Evolutionary conservation across 2,113 vertebrate species (phyloP), one percentile per base, ranked within the genome.

Genomic region (Ameiurus melas): DNA sequence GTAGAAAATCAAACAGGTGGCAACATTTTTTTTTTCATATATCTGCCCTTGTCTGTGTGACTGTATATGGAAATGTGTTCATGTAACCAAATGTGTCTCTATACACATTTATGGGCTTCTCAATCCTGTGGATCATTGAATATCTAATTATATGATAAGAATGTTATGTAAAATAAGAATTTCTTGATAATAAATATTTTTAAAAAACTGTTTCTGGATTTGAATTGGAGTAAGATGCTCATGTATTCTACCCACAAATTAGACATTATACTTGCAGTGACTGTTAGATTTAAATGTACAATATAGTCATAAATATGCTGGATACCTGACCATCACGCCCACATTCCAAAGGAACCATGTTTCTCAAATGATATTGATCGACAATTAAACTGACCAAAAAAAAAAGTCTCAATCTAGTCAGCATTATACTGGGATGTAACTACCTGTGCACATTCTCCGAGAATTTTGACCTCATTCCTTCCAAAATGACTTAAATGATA

Each of bases 41-140:
- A 47, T 68, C 58, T 53, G 81, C 16, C 36, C 86, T 73, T 82
- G 81, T 57, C 68, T 84, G 33, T 84, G 33, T 80, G 58, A 66
- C 33, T 85, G 81, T 86, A 55, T 85, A 73, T 91, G 47, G 57
- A 85, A 78, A 51, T 89, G 73, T 87, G 88, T 86, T 86, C 53
- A 83, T 71, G 27, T 84, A 73, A 85, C 83, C 25, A 84, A 89
- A 85, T 83, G 88, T 91, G 83, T 89, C 75, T 86, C 77, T 86
- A 75, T 86, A 87, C 80, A 86, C 83, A 86, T 77, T 77, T 86
- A 89, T 88, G 84, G 85, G 87, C 84, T 89, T 83, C 81, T 92
- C 62, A 88, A 89, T 92, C 87, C 90, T 91, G 90, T 91, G 90
- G 90, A 91, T 91, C 87, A 91, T 33, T 83, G 80, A 86, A 84